A percentile compares a stretch with the other conserved stretches of the same genome.
Conservation (phyloP, 37 sponge, comb jelly and placozoan genomes). For the Crambe crambe region DNA sequence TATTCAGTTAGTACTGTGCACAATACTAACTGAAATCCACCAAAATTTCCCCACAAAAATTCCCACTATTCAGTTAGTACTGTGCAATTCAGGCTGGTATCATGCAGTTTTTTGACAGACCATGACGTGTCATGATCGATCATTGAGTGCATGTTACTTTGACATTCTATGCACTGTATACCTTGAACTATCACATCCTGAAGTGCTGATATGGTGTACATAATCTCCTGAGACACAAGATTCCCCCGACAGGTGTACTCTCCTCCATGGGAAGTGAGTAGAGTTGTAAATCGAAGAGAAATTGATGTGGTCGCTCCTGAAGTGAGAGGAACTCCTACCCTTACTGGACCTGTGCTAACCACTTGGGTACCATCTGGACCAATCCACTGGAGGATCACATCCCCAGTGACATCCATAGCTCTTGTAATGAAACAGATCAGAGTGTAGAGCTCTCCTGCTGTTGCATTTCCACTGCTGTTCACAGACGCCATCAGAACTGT, state of each 20-base stretch:
- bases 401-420: neutral
- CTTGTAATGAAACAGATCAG: neutral
- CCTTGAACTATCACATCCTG: constrained; percentile 2
- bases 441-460: neutral
- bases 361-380: neutral
- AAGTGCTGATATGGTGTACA: neutral
- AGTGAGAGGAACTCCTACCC: neutral
- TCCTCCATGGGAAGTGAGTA: constrained; percentile 11
- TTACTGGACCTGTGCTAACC: neutral
- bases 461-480: neutral
- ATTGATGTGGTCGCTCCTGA: neutral
- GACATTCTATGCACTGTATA: neutral
- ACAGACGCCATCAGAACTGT: constrained; percentile 18
- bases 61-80: too few relatives aligned
- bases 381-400: constrained; percentile 3
- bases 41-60: too few relatives aligned
- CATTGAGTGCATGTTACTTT: neutral
- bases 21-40: too few relatives aligned
- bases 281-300: neutral
- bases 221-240: neutral
- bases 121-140: too few relatives aligned
- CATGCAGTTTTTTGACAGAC: too few relatives aligned
- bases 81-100: too few relatives aligned
- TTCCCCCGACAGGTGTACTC: neutral
- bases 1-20: too few relatives aligned